Base-by-base conservation (phyloP, 2,888 invertebrate genomes). In the Mantis religiosa region DNA sequence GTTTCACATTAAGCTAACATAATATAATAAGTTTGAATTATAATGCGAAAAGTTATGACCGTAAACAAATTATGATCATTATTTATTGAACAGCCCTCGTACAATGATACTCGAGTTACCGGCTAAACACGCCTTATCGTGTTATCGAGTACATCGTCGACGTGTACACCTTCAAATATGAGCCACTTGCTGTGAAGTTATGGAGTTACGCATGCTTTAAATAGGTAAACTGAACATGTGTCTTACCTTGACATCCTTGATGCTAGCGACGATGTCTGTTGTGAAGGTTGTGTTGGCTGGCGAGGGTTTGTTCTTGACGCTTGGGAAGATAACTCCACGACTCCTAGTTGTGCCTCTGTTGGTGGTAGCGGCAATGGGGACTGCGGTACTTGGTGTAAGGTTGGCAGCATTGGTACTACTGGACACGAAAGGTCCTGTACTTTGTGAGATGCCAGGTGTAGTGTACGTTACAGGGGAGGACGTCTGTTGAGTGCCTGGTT, bases 231-330 rank as follows among this genome's bases (percentile, higher is more conserved):
- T 34, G 12, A 41, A 41, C 1, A 34, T 34, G 34, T 34, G 2
- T 15, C 95, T 95, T 94, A 97, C 97, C 96, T 96, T 97, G 91
- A 97, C 95, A 93, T 97, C 97, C 94, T 97, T 97, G 92, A 97
- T 95, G 93, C 95, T 96, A 91, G 96, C 95, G 87, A 91, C 91
- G 91, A 96, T 94, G 92, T 97, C 97, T 15, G 96, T 96, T 85
- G 97, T 95, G 93, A 97, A 97, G 87, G 97, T 97, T 91, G 96
- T 96, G 94, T 97, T 97, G 89, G 96, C 96, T 90, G 97, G 95
- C 91, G 97, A 96, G 30, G 98, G 98, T 91, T 98, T 98, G 93
- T 98, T 98, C 93, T 98, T 98, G 88, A 98, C 97, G 92, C 97
- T 97, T 15, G 98, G 98, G 93, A 98, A 98, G 93, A 98, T 98